Evolutionary conservation across 2,797 vertebrate genomes (phyloP), one percentile per base, ranked within the genome.

Genomic region (Anomalospiza imberbis): DNA sequence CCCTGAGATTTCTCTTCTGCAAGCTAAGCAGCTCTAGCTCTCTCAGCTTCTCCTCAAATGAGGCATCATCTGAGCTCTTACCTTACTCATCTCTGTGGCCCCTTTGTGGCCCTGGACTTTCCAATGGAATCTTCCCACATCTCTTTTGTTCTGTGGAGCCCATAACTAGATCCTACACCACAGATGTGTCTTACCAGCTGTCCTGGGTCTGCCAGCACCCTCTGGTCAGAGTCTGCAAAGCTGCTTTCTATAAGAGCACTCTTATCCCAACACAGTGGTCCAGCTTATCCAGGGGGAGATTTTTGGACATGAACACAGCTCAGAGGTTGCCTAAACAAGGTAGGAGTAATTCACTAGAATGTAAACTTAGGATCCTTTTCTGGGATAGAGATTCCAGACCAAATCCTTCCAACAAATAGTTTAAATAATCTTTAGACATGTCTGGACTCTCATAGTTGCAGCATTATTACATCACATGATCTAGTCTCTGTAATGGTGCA

Each of bases 61-160:
- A 32, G 5, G 15, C 22, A 50, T 32, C 29, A 4, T 74, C 20
- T 2, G 24, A 71, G 7, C 13, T 61, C 38, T 71, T 62, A 17
- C 7, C 21, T 62, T 70, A 44, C 24, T 38, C 8, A 13, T 48
- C 11, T 71, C n/a, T 4, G 7, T 19, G 45, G 15, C 8, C 19
- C 19, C 57, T 73, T 40, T 40, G 58, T 40, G 38, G 60, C 24
- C 18, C 25, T 48, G 51, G 21, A 8, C 13, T 66, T 13, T 74
- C 21, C 24, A 32, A 47, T 28, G 40, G 17, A 24, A 9, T 62
- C 16, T 38, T 44, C 32, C 16, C 17, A 17, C 0, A 0, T 53
- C 40, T 45, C 13, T 40, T 29, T 40, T 44, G 4, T 32, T 58
- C 40, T 76, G 25, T 6, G 42, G 15, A 75, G 25, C 19, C 17